Conservation (phyloP, 2,113 vertebrate genomes). For the Protobothrops mucrosquamatus region DNA sequence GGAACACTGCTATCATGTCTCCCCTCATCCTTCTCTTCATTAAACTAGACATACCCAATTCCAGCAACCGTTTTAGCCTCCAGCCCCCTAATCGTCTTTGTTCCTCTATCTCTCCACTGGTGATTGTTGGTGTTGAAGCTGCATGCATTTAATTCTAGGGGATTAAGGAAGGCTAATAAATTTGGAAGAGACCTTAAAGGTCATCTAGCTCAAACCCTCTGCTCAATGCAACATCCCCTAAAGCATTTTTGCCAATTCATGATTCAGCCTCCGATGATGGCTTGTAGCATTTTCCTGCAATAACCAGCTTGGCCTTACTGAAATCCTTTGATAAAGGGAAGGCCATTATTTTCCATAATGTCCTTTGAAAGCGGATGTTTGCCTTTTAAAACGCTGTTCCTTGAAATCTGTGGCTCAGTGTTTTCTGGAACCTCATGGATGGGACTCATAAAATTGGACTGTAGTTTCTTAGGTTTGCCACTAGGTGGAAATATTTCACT, state of each 20-base stretch:
- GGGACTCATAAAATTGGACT: background rate
- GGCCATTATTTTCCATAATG: background rate
- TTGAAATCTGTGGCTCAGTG: background rate
- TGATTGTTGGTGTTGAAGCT: background rate
- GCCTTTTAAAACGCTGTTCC: too few relatives aligned
- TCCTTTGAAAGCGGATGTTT: background rate
- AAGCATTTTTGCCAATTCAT: background rate
- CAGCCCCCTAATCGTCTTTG: too few relatives aligned
- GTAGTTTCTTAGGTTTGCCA: slow-evolving; percentile 38
- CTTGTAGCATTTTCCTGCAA: background rate
- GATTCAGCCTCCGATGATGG: background rate
- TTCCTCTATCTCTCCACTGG: background rate
- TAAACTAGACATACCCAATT: too few relatives aligned
- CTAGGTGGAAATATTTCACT: slow-evolving; percentile 60
- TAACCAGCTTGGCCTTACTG: background rate
- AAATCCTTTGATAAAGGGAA: background rate
- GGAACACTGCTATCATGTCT: too few relatives aligned
- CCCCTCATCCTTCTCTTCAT: too few relatives aligned
- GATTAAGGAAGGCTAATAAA: background rate
- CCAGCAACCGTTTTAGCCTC: too few relatives aligned
- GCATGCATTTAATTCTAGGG: background rate
- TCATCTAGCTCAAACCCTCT: background rate
- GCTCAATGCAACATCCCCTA: background rate
- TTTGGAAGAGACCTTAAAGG: background rate
- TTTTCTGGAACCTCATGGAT: background rate